A percentile compares a stretch with the other conserved stretches of the same genome.
Conservation (phyloP, 1,140 invertebrate species). For the Lasioglossum albipes region DNA sequence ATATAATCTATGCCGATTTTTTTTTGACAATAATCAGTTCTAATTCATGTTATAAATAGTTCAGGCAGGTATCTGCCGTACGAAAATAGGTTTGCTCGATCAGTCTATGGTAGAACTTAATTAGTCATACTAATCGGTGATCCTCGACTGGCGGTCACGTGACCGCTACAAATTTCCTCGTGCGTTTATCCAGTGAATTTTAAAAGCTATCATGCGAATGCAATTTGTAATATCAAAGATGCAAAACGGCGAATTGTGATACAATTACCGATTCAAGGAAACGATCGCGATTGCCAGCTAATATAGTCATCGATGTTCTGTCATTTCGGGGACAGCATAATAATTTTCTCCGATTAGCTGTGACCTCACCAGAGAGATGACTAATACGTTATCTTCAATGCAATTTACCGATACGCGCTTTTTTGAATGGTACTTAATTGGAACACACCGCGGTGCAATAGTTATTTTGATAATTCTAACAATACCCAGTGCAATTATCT, state of each 20-base stretch:
- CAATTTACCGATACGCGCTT: neutral
- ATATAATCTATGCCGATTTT: no score
- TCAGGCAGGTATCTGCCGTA: no score
- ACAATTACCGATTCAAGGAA: neutral
- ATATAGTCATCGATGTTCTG: neutral
- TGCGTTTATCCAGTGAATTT: neutral
- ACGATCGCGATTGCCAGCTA: neutral
- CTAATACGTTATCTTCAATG: slow-evolving; percentile 2
- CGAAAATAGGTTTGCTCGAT: neutral
- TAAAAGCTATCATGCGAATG: no score
- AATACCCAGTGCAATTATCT: no score
- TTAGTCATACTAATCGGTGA: neutral
- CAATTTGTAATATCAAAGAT: no score
- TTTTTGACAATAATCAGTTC: no score
- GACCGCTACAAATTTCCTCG: neutral
- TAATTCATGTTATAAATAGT: no score
- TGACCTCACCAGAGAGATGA: slow-evolving; percentile 23
- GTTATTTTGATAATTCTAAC: no score
- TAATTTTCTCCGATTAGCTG: neutral
- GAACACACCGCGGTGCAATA: no score
- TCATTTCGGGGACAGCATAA: slow-evolving; percentile 29
- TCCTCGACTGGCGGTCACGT: neutral
- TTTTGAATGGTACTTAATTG: neutral
- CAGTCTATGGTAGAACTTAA: neutral
- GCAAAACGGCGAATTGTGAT: no score